phyloP scores from a whole-genome alignment of 1,140 invertebrate species.

The Tribolium castaneum region DNA sequence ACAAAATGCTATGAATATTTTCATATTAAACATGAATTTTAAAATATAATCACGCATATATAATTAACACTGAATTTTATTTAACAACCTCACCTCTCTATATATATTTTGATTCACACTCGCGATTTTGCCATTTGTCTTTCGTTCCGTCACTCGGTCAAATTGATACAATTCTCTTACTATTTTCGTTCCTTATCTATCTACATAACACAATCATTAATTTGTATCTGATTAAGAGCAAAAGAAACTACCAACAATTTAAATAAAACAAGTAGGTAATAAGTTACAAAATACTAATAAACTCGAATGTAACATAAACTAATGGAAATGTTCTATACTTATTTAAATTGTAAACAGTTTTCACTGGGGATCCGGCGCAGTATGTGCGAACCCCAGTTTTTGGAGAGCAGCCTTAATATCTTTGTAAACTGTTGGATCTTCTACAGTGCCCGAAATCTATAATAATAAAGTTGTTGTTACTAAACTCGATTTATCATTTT shows the following conservation, averaged over 20 bases:
- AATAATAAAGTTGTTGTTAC: conserved; percentile 52
- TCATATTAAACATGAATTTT: conserved; percentile 63
- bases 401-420: conserved; percentile 81
- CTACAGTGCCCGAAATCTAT: conserved; percentile 87
- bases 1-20: conserved; percentile 63
- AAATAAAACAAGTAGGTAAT: conserved; percentile 34
- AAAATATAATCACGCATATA: conserved; percentile 63
- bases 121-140: not conserved
- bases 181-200: conserved; percentile 24
- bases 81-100: conserved; percentile 49
- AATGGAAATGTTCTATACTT: conserved; percentile 51
- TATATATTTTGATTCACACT: not conserved
- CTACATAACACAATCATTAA: conserved; percentile 45
- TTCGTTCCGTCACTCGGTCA: not conserved
- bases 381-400: conserved; percentile 79
- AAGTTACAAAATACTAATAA: conserved; percentile 51
- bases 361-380: conserved; percentile 74
- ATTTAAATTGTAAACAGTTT: conserved; percentile 51
- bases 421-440: conserved; percentile 85
- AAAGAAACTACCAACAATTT: conserved; percentile 14
- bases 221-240: conserved; percentile 49
- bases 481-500: conserved; percentile 8
- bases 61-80: conserved; percentile 57
- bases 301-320: conserved; percentile 51
- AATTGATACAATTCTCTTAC: not conserved